Evolutionary conservation across 2,888 invertebrate genomes (phyloP), one percentile per base, ranked within the genome.

Genomic region (Pandemis corylana): DNA sequence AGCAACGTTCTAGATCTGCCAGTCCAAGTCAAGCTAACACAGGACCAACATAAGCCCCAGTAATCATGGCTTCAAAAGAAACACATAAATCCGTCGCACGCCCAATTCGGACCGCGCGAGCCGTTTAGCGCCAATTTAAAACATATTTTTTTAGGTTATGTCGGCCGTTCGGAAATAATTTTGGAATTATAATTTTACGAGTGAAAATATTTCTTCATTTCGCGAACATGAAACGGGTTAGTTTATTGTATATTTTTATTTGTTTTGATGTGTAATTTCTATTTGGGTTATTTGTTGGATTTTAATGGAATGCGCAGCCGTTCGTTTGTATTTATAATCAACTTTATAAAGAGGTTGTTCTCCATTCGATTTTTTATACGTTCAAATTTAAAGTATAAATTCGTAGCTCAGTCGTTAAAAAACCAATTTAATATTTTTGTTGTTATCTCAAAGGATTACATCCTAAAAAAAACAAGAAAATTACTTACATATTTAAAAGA

Each of bases 1-100:
- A 74, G 74, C 28, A 65, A 72, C 77, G 89, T 78, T 81, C 88
- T 79, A 84, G 76, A 84, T 86, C 76, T 82, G 71, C 76, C 83
- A 85, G 80, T 86, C 89, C 80, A 85, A 81, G 84, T 88, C 77
- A 84, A 89, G 92, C 90, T 91, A 91, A 90, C 83, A 79, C 90
- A 91, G 89, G 91, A 90, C 90, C 89, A 89, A 72, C 77, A 67
- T 79, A 84, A 84, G 82, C 80, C 80, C 79, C 79, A 77, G 76
- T 67, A 71, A 73, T 70, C 73, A 80, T 76, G 75, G 80, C 83
- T 82, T 83, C 83, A 83, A 83, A 83, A 78, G 79, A 78, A 78
- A 75, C 76, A 9, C 65, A 74, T 74, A 70, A 74, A 74, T 64
- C 41, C 51, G 51, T 68, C 65, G 49, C 59, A 59, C 65, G 65